A percentile compares a stretch with the other conserved stretches of the same genome.
phyloP scores from a whole-genome alignment of 2,113 vertebrate species.

The Bucco capensis region DNA sequence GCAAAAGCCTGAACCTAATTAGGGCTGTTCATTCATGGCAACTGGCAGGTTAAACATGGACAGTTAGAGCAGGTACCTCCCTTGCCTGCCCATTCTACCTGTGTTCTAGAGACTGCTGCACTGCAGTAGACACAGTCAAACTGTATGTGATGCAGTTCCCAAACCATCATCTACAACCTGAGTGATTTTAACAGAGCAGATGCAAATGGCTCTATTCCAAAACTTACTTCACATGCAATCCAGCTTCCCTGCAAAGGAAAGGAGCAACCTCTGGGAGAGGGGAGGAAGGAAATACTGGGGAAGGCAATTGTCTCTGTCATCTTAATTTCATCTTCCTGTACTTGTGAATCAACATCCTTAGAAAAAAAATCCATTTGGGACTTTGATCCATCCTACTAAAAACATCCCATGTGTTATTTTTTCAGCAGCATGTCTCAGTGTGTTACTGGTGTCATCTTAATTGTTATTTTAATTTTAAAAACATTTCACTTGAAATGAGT shows the following conservation, averaged over 20 bases:
- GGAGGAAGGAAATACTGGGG: not conserved
- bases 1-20: not conserved
- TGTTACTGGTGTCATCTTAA: not conserved
- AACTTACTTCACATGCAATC: not conserved
- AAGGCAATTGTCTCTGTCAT: not conserved
- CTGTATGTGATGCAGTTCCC: not conserved
- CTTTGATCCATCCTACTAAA: not conserved
- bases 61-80: not conserved
- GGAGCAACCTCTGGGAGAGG: not conserved
- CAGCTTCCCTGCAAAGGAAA: not conserved
- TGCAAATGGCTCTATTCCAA: not conserved
- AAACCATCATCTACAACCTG: not conserved
- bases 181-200: not conserved
- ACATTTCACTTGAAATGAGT: not conserved
- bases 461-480: slow-evolving; percentile 22
- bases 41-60: not conserved
- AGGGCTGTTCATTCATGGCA: not conserved
- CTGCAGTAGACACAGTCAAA: not conserved
- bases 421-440: not conserved
- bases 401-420: not conserved
- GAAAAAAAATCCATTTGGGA: not conserved
- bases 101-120: not conserved
- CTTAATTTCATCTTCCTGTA: not conserved
- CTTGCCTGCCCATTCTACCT: fast-evolving
- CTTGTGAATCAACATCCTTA: not conserved